Conservation (phyloP, 2,113 vertebrate species). For the Hemiscyllium ocellatum region DNA sequence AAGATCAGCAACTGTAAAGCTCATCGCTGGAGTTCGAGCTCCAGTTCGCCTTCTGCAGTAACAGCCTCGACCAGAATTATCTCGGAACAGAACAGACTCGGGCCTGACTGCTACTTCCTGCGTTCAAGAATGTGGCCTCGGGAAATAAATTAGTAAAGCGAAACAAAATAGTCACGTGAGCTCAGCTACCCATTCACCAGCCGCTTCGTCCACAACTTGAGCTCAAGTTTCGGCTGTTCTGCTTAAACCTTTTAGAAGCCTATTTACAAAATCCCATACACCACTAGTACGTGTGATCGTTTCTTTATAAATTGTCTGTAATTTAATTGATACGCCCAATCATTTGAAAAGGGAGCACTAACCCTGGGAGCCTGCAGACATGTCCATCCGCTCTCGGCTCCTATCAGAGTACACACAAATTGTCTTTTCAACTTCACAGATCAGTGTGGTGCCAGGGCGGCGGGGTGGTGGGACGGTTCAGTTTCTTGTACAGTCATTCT, state of each 20-base stretch:
- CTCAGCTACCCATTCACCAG: slow-evolving; percentile 29
- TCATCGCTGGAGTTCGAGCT: neutral
- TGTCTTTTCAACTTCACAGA: neutral
- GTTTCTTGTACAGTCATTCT: neutral
- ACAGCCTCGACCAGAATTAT: slow-evolving; percentile 29
- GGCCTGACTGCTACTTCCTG: slow-evolving; percentile 33
- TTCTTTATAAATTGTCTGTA: neutral
- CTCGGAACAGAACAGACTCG: slow-evolving; percentile 23
- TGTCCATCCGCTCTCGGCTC: neutral
- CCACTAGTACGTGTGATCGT: neutral
- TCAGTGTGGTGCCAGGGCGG: neutral
- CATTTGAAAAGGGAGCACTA: neutral
- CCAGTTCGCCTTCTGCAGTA: slow-evolving; percentile 23
- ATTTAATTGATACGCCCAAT: neutral
- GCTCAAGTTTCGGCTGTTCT: slow-evolving; percentile 18
- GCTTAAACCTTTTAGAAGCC: neutral
- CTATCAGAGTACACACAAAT: neutral
- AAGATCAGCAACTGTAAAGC: neutral
- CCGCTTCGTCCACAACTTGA: slow-evolving; percentile 28
- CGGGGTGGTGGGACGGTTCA: neutral
- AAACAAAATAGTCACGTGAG: slow-evolving; percentile 37
- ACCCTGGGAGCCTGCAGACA: neutral
- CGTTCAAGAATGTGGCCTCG: slow-evolving; percentile 28
- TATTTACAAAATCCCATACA: neutral
- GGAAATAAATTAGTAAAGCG: slow-evolving; percentile 36